Evolutionary conservation across 2,113 vertebrate species (phyloP).

Genomic region (Acrocephalus arundinaceus): DNA sequence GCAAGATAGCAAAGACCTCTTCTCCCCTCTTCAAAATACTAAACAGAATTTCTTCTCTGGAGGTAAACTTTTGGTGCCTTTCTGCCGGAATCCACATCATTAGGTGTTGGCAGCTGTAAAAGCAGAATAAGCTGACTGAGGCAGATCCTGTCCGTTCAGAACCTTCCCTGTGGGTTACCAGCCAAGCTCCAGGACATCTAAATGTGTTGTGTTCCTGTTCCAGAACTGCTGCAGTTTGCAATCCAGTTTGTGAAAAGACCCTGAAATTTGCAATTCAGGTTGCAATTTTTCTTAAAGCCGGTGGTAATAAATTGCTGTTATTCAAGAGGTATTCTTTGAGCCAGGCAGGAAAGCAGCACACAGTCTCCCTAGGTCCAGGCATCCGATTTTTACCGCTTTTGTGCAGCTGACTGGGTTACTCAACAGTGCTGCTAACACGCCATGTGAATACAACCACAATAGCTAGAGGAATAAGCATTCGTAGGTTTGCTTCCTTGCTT

Average conservation of each 20-base stretch:
- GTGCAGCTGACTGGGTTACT: not conserved
- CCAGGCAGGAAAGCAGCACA: not conserved
- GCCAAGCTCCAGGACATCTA: not conserved
- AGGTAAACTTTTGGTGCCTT: not conserved
- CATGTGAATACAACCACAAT: rapidly evolving
- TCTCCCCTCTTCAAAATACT: not conserved
- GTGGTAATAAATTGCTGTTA: not conserved
- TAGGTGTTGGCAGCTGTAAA: not conserved
- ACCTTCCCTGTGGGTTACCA: not conserved
- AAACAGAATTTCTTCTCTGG: not conserved
- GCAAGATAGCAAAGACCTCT: not conserved
- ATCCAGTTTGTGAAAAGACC: not conserved
- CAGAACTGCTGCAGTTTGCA: conserved; percentile 25
- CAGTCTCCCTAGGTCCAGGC: not conserved
- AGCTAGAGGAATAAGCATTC: not conserved
- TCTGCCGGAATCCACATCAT: not conserved
- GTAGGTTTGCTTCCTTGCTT: not conserved
- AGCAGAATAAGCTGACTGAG: not conserved
- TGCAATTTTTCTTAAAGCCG: not conserved
- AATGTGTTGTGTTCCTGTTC: not conserved
- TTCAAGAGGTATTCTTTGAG: not conserved
- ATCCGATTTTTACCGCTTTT: not conserved
- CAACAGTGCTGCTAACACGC: not conserved
- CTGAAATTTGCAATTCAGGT: not conserved
- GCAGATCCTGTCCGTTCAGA: not conserved